Conservation (phyloP, 2,888 invertebrate genomes). For the Orchesella flavescens region DNA sequence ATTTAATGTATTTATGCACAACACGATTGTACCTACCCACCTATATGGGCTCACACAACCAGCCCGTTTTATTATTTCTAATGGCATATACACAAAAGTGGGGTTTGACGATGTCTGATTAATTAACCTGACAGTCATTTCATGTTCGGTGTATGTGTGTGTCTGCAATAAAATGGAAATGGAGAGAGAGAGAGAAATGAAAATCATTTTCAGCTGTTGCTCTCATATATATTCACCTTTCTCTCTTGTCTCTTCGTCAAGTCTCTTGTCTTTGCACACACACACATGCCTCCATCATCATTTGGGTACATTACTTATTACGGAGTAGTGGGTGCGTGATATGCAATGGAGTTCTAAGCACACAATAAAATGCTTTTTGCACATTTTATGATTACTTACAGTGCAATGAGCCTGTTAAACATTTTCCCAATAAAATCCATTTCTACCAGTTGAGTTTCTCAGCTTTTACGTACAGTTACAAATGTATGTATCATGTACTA, state of each 20-base stretch:
- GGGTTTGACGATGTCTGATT: slow-evolving; percentile 50
- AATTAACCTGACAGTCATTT: slow-evolving; percentile 60
- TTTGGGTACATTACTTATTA: too few relatives aligned
- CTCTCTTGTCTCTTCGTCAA: too few relatives aligned
- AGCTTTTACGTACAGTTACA: neutral
- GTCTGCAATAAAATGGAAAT: slow-evolving; percentile 6
- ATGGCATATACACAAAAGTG: neutral
- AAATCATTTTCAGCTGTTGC: slow-evolving; percentile 31
- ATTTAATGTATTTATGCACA: too few relatives aligned
- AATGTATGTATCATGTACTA: slow-evolving; percentile 2
- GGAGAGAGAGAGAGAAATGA: neutral
- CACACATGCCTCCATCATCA: too few relatives aligned
- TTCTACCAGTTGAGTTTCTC: too few relatives aligned
- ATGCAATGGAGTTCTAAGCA: too few relatives aligned
- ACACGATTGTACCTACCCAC: too few relatives aligned
- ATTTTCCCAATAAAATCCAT: too few relatives aligned
- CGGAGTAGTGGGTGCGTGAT: too few relatives aligned
- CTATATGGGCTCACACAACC: too few relatives aligned
- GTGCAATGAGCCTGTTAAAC: too few relatives aligned
- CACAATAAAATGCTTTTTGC: neutral
- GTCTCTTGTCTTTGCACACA: too few relatives aligned
- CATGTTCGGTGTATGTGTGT: slow-evolving; percentile 23
- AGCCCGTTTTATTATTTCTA: neutral
- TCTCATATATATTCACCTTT: neutral
- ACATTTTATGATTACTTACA: neutral